Evolutionary conservation across 2,888 invertebrate genomes (phyloP).

Genomic region (Neelides folsomi): DNA sequence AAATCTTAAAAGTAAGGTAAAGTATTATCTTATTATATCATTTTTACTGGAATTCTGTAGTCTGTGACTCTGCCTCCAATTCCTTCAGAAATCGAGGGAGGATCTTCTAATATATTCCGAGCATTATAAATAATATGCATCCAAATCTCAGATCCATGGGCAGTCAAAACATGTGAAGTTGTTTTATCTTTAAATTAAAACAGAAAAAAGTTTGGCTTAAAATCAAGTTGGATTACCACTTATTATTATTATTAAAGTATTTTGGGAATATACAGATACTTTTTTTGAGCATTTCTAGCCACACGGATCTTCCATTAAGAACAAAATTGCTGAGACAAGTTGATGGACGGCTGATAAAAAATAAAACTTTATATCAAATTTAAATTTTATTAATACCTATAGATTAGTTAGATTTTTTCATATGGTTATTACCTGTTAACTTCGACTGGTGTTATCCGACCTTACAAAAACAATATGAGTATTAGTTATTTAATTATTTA

Average conservation of each 20-base stretch:
- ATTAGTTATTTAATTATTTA: too few species aligned
- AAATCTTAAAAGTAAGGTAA: too few species aligned
- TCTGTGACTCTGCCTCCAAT: slow-evolving; percentile 87
- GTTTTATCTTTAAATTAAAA: slow-evolving; percentile 54
- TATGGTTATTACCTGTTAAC: slow-evolving; percentile 65
- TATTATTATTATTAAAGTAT: too few species aligned
- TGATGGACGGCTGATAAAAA: slow-evolving; percentile 63
- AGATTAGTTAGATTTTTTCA: too few species aligned
- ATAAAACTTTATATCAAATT: neutral
- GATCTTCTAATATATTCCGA: slow-evolving; percentile 78
- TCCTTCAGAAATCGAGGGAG: slow-evolving; percentile 88
- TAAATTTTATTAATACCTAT: too few species aligned
- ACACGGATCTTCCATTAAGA: slow-evolving; percentile 82
- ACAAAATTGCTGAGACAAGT: slow-evolving; percentile 94
- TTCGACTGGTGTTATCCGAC: slow-evolving; percentile 86
- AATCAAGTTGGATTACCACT: too few species aligned
- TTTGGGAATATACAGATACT: slow-evolving; percentile 29
- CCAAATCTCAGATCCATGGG: slow-evolving; percentile 91
- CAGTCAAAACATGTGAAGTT: slow-evolving; percentile 80
- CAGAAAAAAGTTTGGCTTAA: slow-evolving; percentile 3
- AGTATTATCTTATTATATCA: neutral
- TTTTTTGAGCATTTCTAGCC: slow-evolving; percentile 73
- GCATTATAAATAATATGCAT: slow-evolving; percentile 78
- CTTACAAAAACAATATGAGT: too few species aligned
- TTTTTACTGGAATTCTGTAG: slow-evolving; percentile 53